A percentile compares a stretch with the other conserved stretches of the same genome.
Evolutionary conservation across 2,797 vertebrate genomes (phyloP).

Genomic region (Florisuga fusca): DNA sequence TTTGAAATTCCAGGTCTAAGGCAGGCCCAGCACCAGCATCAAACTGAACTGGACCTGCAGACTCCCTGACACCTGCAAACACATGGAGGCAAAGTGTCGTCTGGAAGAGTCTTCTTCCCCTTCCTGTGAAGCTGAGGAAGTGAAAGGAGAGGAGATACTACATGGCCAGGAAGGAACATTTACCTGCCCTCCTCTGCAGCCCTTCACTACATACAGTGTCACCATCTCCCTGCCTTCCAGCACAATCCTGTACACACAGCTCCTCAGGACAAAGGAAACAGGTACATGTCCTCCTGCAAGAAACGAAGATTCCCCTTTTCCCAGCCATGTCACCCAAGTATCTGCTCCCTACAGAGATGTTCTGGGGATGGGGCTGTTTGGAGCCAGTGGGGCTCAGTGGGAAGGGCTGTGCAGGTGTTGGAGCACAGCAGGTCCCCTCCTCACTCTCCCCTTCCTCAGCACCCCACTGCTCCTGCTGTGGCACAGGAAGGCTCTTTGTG

Average conservation of each 20-base stretch:
- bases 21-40: neutral
- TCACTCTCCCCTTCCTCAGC: no score
- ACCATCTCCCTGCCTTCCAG: neutral
- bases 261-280: neutral
- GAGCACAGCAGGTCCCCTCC: no score
- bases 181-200: neutral
- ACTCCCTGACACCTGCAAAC: neutral
- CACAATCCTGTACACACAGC: neutral
- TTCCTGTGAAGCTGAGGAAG: neutral
- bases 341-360: neutral
- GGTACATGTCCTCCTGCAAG: neutral
- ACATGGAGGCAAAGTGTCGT: neutral
- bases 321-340: accelerated
- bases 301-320: neutral
- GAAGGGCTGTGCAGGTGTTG: neutral
- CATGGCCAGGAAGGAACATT: neutral
- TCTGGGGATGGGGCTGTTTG: no score
- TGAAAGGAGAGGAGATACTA: neutral
- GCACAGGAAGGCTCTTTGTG: no score
- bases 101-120: neutral
- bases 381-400: neutral
- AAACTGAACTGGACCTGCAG: slow-evolving; percentile 23
- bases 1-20: no score
- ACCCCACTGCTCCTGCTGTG: no score
- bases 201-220: slow-evolving; percentile 22